A percentile compares a stretch with the other conserved stretches of the same genome.
phyloP scores from a whole-genome alignment of 2,113 vertebrate species.

The Lophotis ruficrista region DNA sequence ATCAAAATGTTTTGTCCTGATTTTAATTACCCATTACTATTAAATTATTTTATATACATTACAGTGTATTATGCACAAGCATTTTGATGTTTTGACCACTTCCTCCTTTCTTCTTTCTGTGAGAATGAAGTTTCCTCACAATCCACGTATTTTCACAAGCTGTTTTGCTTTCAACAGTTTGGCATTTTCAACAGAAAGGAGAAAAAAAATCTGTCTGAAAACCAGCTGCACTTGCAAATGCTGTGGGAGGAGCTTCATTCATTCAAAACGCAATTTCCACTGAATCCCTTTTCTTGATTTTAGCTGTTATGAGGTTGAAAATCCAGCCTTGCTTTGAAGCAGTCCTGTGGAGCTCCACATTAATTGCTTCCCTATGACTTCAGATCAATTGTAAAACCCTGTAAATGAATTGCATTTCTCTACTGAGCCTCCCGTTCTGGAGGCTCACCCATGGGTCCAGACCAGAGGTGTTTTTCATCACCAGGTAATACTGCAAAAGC shows the following conservation, averaged over 20 bases:
- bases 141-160: conserved; percentile 49
- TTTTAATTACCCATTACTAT: conserved; percentile 70
- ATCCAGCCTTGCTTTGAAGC: conserved; percentile 36
- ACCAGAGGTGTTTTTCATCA: not conserved
- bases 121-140: conserved; percentile 47
- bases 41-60: conserved; percentile 69
- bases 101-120: conserved; percentile 49
- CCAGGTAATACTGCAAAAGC: not conserved
- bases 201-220: conserved; percentile 1
- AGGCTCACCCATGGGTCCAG: not conserved
- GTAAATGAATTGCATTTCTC: not conserved
- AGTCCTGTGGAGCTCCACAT: not conserved
- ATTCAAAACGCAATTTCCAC: conserved; percentile 41
- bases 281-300: not conserved
- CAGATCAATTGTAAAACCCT: not conserved
- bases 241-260: conserved; percentile 18
- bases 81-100: conserved; percentile 70
- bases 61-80: conserved; percentile 41
- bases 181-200: conserved; percentile 42
- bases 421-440: not conserved
- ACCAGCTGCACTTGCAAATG: conserved; percentile 66
- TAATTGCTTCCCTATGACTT: conserved; percentile 29
- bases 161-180: conserved; percentile 65
- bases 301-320: not conserved
- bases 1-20: conserved; percentile 66